phyloP scores from a whole-genome alignment of 2,888 invertebrate species.

The Laspeyria flexula region DNA sequence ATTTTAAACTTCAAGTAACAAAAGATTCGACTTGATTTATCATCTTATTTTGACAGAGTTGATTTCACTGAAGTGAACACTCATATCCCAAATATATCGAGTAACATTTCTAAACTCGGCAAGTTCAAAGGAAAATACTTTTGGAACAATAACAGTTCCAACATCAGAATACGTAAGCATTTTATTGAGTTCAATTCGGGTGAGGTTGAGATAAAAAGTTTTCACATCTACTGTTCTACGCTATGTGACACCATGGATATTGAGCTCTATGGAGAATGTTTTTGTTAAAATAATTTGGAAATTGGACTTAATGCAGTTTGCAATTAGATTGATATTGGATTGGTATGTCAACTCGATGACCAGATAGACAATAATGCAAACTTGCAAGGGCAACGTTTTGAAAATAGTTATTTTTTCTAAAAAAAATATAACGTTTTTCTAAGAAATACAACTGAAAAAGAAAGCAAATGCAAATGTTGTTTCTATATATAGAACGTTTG shows the following conservation, averaged over 20 bases:
- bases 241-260: constrained; percentile 8
- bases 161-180: constrained; percentile 24
- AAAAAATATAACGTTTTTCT: too few species aligned
- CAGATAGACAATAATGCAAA: too few species aligned
- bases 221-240: constrained; percentile 26
- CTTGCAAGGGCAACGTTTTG: too few species aligned
- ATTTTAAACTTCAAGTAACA: not conserved
- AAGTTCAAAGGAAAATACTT: constrained; percentile 31
- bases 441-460: too few species aligned
- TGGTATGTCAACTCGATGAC: too few species aligned
- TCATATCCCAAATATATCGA: not conserved
- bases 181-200: constrained; percentile 25
- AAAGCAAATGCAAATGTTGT: too few species aligned
- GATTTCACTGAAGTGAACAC: not conserved
- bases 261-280: not conserved
- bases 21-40: not conserved
- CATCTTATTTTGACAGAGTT: not conserved
- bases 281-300: constrained; percentile 2
- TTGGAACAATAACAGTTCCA: constrained; percentile 28
- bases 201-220: constrained; percentile 40
- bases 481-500: too few species aligned
- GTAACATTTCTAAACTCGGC: not conserved
- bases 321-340: constrained; percentile 1
- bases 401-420: too few species aligned
- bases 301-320: too few species aligned